Percentiles rank a stretch among this genome's conserved stretches.
Evolutionary conservation across 1,140 invertebrate species (phyloP).

Genomic region (Lepidurus couesii): DNA sequence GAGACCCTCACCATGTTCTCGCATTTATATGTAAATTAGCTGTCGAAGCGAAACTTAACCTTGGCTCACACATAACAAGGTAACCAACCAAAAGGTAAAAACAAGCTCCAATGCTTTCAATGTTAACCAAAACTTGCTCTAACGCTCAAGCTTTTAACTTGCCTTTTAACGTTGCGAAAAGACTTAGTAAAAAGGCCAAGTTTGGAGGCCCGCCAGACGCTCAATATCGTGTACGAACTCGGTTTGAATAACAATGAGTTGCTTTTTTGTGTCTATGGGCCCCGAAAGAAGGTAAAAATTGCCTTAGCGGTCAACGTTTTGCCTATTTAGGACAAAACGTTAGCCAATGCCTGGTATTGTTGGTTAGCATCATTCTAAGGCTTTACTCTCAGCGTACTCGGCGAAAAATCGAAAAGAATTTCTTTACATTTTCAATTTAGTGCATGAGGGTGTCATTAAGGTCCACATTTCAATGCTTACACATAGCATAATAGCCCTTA

Average conservation of each 20-base stretch:
- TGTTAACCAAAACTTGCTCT: not conserved
- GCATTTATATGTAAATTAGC: conserved; percentile 15
- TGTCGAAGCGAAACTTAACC: no score
- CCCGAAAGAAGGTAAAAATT: not conserved
- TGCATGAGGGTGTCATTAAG: no score
- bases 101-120: not conserved
- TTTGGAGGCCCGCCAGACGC: not conserved
- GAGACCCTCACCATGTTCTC: not conserved
- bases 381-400: no score
- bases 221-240: not conserved
- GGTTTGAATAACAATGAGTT: not conserved
- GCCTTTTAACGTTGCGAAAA: no score
- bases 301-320: not conserved
- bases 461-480: no score
- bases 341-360: no score
- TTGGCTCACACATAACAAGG: not conserved
- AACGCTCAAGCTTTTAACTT: not conserved
- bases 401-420: no score
- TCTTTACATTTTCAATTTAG: no score
- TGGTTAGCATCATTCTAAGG: no score
- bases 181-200: not conserved
- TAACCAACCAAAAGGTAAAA: not conserved
- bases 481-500: no score
- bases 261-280: not conserved
- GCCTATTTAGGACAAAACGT: not conserved